Base-by-base conservation (phyloP, 1,140 invertebrate species). In the Camponotus pennsylvanicus region DNA sequence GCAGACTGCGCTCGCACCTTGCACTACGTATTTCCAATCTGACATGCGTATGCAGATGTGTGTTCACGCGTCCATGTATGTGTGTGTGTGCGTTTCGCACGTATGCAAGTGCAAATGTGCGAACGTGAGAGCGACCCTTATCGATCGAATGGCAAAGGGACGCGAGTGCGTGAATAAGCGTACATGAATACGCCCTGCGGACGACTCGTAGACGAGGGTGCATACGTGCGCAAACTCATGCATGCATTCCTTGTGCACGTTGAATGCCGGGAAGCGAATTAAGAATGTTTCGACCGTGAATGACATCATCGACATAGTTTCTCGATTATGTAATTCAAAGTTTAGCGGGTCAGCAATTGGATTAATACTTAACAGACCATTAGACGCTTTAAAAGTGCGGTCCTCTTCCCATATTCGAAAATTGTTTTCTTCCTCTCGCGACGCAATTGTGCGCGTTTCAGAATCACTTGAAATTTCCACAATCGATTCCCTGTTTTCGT, bases 1-100 rank as follows among this genome's bases (percentile, higher is more conserved):
- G 82, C 75, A 86, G 84, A 64, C 79, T 83, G 61, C 57, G 55
- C 80, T 86, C 77, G 45, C 75, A 71, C 69, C 49, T 78, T 57
- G 70, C 34, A 59, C 27, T 73, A 55, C 73, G 15, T 61, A 69
- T 69, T 55, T 21, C 40, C 55, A 64, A 40, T 42, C 45, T 63
- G 69, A 83, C 21, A 37, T 45, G 2, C 6, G 7, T 34, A 37
- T 32, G 18, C 21, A 49, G 11, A 85, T 52, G 5, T 18, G 21
- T 11, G 0, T 7, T 42, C 11, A 18, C 61, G 69, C 45, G 59
- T 42, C 18, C 27, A 34, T 55, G 42, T 82, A 34, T 40, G 45
- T 64, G 7, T 66, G 34, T 37, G 34, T 21, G n/a, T 59, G n/a
- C 21, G 0, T n/a, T 0, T 59, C 27, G 27, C 27, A 27, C 27